Base-by-base conservation (phyloP, 23 tunicate genomes). In the Aplidium turbinatum region DNA sequence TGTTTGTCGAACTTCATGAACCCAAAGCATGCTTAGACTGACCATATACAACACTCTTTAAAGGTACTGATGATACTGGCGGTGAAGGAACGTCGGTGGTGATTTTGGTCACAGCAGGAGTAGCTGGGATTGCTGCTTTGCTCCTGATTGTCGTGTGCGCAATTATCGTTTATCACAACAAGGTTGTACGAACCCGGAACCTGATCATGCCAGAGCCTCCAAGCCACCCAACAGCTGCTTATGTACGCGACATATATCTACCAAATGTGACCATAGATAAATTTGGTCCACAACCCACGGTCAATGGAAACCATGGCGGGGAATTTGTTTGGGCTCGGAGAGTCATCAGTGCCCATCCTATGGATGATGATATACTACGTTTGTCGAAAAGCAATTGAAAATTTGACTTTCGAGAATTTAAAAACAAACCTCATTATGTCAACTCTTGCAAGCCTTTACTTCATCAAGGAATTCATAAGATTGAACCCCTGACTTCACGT, bases 91-190 rank as follows among this genome's bases (percentile, higher is more conserved):
- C 55, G 3, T 52, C 77, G 11, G 22, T 72, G 42, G 30, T 72
- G 42, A 63, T 72, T 20, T 31, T 72, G 21, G 77, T 72, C 2
- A 51, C 77, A 39, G 77, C 77, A 6, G 57, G 57, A 6, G 82
- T 77, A 29, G 82, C 73, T 3, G 72, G 73, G 11, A 16, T 63
- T 18, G 45, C 73, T 9, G 21, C 64, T 30, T 38, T 77, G 20
- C 57, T 77, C 1, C 33, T 77, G 4, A 23, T 77, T 0, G 52
- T 31, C n/a, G 65, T 77, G 7, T 25, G 47, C 29, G 75, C 21
- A 1, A 31, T 63, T n/a, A 64, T 77, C 19, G 48, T 34, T 19
- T 77, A 77, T 40, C 82, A 77, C 82, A 77, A 77, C 73, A 63
- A 64, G 32, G 76, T 65, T n/a, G 35, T 63, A 1, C 82, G 75